phyloP scores from a whole-genome alignment of 1,140 invertebrate genomes.

The Lysiphlebus fabarum region DNA sequence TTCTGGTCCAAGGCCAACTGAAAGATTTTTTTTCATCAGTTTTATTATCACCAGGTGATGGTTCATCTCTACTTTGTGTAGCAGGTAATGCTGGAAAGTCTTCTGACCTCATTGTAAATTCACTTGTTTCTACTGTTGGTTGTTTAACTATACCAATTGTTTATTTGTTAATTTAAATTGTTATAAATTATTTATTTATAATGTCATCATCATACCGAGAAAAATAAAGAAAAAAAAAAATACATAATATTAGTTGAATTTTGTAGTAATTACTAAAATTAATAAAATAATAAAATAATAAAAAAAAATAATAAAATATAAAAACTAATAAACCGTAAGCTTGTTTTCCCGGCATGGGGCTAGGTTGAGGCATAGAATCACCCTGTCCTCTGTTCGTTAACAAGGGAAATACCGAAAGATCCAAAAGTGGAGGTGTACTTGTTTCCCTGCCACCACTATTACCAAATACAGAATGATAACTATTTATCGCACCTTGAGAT shows the following conservation, averaged over 20 bases:
- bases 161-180: too few species aligned
- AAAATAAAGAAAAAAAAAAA: constrained; percentile 27
- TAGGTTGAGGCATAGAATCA: constrained; percentile 74
- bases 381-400: constrained; percentile 76
- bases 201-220: too few species aligned
- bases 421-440: constrained; percentile 77
- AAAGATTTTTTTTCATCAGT: constrained; percentile 59
- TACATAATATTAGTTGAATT: constrained; percentile 1
- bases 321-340: constrained; percentile 67
- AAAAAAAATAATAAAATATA: constrained; percentile 13
- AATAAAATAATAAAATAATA: constrained; percentile 9
- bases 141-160: constrained; percentile 96
- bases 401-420: constrained; percentile 87
- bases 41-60: constrained; percentile 55
- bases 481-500: constrained; percentile 63
- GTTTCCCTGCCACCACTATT: constrained; percentile 62
- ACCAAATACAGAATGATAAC: constrained; percentile 76
- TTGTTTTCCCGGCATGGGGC: constrained; percentile 79
- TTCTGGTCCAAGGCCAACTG: constrained; percentile 55
- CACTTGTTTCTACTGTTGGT: constrained; percentile 83
- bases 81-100: constrained; percentile 96
- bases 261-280: constrained; percentile 16
- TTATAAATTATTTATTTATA: too few species aligned
- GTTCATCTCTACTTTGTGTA: constrained; percentile 60
- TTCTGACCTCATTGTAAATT: constrained; percentile 97